These are phyloP conservation scores for Galagoides demidoff DNA, from an alignment of 2,797 vertebrate species.

Conservation along the genomic window DNA sequence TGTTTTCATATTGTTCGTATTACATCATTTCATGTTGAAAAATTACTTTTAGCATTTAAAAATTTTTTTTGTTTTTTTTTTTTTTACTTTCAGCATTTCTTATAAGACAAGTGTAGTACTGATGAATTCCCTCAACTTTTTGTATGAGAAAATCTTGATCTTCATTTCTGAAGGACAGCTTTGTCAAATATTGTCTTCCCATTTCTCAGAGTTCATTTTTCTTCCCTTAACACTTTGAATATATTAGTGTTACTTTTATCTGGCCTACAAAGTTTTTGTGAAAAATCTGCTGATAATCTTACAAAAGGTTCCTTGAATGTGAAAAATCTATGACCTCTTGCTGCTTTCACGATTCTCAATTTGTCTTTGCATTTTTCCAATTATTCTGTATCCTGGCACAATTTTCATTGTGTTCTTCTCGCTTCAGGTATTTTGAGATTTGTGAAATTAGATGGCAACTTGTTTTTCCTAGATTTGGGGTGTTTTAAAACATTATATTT, in stretches of 20 bases:
- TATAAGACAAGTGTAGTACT: not conserved
- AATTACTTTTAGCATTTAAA: not conserved
- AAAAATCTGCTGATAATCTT: not conserved
- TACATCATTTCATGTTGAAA: not conserved
- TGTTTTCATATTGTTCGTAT: not conserved
- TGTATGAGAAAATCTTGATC: not conserved
- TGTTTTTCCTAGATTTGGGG: not conserved
- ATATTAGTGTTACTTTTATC: not conserved
- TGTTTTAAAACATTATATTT: not conserved
- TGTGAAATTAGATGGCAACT: not conserved
- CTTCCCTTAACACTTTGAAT: not conserved
- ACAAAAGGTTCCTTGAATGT: not conserved
- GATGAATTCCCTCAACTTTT: not conserved
- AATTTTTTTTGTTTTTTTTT: too few relatives aligned
- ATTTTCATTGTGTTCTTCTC: not conserved
- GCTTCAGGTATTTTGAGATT: not conserved
- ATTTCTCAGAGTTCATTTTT: not conserved
- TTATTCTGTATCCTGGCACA: not conserved
- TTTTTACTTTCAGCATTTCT: not conserved
- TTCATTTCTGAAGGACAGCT: not conserved
- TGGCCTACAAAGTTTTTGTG: not conserved
- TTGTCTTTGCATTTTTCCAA: not conserved
- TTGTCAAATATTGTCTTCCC: not conserved
- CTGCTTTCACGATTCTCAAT: not conserved
- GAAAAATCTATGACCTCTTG: not conserved